phyloP scores from a whole-genome alignment of 2,888 invertebrate genomes.

The Pseudococcus viburni region DNA sequence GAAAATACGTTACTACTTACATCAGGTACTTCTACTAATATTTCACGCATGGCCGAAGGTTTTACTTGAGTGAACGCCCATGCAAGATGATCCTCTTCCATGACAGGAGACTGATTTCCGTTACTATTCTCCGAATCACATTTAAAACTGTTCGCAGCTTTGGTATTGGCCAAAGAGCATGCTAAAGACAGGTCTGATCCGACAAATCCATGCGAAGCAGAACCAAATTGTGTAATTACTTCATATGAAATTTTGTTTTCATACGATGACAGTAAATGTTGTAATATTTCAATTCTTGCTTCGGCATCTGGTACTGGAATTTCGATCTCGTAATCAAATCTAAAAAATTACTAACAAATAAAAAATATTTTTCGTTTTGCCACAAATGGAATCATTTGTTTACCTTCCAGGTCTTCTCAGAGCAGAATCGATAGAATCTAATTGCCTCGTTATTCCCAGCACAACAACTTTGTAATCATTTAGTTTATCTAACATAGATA shows the following conservation, averaged over 20 bases:
- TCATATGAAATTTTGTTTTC: constrained; percentile 69
- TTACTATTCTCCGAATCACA: constrained; percentile 68
- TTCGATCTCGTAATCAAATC: constrained; percentile 87
- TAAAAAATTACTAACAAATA: constrained; percentile 68
- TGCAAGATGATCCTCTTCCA: constrained; percentile 75
- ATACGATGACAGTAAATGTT: constrained; percentile 74
- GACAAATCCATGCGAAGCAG: constrained; percentile 88
- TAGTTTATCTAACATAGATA: constrained; percentile 77
- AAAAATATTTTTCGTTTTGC: neutral
- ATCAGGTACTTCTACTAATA: constrained; percentile 88
- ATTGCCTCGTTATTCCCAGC: constrained; percentile 84
- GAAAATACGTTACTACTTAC: constrained; percentile 72
- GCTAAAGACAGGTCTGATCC: constrained; percentile 88
- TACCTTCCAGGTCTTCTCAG: constrained; percentile 81
- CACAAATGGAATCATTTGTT: neutral
- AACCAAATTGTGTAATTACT: constrained; percentile 78
- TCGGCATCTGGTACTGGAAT: constrained; percentile 81
- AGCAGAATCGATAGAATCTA: constrained; percentile 82
- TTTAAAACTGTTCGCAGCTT: constrained; percentile 69
- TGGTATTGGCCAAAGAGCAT: constrained; percentile 80
- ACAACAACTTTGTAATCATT: constrained; percentile 77
- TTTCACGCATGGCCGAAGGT: constrained; percentile 93
- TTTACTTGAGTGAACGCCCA: constrained; percentile 80
- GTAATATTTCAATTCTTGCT: constrained; percentile 79
- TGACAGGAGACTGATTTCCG: constrained; percentile 28